These are phyloP conservation scores for Tigriopus californicus DNA, from an alignment of 2,888 invertebrate species.

Conservation along the genomic window DNA sequence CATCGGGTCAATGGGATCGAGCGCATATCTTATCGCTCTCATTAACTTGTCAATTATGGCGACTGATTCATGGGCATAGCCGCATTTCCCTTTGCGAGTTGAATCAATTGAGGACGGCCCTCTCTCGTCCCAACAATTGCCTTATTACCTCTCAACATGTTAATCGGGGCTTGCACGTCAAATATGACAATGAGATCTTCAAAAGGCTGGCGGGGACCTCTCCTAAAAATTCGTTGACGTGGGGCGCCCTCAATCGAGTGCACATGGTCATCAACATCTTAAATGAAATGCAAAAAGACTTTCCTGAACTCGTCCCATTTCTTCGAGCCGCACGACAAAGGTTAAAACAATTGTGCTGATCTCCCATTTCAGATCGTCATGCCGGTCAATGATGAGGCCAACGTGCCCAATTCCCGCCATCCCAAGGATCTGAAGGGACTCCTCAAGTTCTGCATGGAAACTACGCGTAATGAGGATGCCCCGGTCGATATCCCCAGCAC, in stretches of 20 bases:
- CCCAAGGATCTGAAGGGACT: conserved; percentile 10
- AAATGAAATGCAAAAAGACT: too few relatives aligned
- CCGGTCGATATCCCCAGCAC: neutral
- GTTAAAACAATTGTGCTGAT: too few relatives aligned
- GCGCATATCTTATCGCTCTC: neutral
- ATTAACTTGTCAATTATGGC: neutral
- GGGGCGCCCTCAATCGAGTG: too few relatives aligned
- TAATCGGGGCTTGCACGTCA: neutral
- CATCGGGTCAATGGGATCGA: neutral
- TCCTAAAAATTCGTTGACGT: too few relatives aligned
- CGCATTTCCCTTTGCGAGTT: neutral
- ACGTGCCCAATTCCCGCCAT: neutral
- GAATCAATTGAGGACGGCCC: neutral
- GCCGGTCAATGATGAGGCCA: neutral
- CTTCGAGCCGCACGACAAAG: too few relatives aligned
- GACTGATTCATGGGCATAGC: neutral
- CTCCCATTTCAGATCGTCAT: neutral
- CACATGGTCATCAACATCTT: too few relatives aligned
- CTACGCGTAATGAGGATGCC: conserved; percentile 11
- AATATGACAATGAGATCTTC: conserved; percentile 2
- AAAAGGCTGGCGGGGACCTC: neutral
- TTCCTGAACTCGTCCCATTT: too few relatives aligned
- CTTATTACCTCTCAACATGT: neutral
- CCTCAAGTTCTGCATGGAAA: conserved; percentile 13
- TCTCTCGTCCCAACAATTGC: neutral